Evolutionary conservation across 2,797 vertebrate genomes (phyloP).

Genomic region (Kryptolebias ocellatus): DNA sequence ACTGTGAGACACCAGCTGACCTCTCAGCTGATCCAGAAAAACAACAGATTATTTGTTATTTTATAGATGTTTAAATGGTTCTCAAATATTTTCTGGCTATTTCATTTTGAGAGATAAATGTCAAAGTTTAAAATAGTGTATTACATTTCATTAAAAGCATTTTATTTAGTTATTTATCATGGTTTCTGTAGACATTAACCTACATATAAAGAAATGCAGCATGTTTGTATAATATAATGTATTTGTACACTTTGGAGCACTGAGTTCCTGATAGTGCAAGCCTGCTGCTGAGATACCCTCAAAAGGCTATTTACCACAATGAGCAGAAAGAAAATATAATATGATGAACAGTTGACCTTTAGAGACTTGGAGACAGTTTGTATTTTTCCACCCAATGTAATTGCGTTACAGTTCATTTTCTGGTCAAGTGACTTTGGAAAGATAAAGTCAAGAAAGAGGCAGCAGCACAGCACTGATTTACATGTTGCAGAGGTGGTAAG

Average conservation of each 20-base stretch:
- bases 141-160: too few relatives aligned
- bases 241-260: constrained; percentile 1
- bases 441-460: constrained; percentile 49
- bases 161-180: not conserved
- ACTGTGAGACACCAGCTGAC: too few relatives aligned
- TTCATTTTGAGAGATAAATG: too few relatives aligned
- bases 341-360: constrained; percentile 64
- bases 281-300: constrained; percentile 4
- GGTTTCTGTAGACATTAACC: not conserved
- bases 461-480: constrained; percentile 54
- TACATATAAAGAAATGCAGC: not conserved
- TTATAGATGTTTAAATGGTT: too few relatives aligned
- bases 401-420: constrained; percentile 70
- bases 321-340: constrained; percentile 47
- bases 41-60: too few relatives aligned
- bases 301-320: constrained; percentile 38
- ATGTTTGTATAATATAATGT: constrained; percentile 13
- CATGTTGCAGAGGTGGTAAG: constrained; percentile 63
- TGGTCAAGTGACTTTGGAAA: constrained; percentile 58
- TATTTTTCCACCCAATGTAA: constrained; percentile 68
- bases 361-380: constrained; percentile 55
- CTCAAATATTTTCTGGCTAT: too few relatives aligned
- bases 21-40: too few relatives aligned
- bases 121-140: too few relatives aligned
- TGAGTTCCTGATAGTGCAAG: constrained; percentile 1